These are phyloP conservation scores for Amaurobius ferox DNA, from an alignment of 2,888 invertebrate genomes.

Conservation along the genomic window DNA sequence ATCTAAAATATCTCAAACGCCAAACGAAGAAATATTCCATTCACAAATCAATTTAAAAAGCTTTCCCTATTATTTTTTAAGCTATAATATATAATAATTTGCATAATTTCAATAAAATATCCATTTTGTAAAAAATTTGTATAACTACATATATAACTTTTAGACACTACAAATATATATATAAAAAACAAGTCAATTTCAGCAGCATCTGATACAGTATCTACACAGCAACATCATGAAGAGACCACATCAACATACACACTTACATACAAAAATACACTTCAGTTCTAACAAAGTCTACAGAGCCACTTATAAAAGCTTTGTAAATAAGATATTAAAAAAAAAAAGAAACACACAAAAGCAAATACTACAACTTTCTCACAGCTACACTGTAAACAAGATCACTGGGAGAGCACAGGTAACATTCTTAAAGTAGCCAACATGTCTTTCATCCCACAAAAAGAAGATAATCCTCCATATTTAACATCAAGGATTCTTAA, in stretches of 20 bases:
- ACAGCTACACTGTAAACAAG: constrained; percentile 39
- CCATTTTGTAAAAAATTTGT: not conserved
- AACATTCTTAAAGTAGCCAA: constrained; percentile 44
- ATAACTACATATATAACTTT: constrained; percentile 1
- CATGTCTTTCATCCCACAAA: not conserved
- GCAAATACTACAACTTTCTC: too few species aligned
- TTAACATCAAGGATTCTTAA: too few species aligned
- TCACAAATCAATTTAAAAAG: not conserved
- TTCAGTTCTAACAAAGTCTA: constrained; percentile 52
- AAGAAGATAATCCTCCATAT: too few species aligned
- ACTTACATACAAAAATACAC: constrained; percentile 49
- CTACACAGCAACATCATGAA: constrained; percentile 25
- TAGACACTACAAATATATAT: constrained; percentile 15
- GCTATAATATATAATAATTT: not conserved
- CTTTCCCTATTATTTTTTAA: not conserved
- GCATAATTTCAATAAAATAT: constrained; percentile 15
- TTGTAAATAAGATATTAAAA: constrained; percentile 47
- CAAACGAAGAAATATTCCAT: not conserved
- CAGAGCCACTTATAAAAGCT: constrained; percentile 70
- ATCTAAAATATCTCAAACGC: not conserved
- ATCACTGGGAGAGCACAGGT: constrained; percentile 61
- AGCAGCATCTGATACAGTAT: constrained; percentile 17
- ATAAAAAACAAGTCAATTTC: constrained; percentile 17
- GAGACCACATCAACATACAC: constrained; percentile 35
- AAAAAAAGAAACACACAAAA: constrained; percentile 25